Evolutionary conservation across 2,113 vertebrate species (phyloP), one percentile per base, ranked within the genome.

Genomic region (Ctenodactylus gundi): DNA sequence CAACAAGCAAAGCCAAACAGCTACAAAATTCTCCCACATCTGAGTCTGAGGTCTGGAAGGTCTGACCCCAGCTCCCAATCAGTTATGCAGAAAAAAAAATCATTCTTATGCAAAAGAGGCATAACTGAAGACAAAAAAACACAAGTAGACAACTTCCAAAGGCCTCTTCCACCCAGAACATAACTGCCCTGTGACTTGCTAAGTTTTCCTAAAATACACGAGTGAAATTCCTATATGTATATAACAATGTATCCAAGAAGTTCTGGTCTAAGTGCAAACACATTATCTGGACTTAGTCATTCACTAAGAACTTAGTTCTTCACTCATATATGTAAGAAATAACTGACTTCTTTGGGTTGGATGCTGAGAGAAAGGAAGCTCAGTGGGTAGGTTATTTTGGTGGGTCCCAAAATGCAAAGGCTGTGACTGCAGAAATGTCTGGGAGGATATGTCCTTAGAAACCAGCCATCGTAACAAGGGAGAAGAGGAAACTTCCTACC

Each of bases 1-100:
- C 95, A 95, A 96, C 34, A 94, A 96, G 94, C 41, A 94, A 91
- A 91, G 14, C 55, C 31, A 72, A 90, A 89, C n/a, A 60, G 73
- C 68, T 23, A 36, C 15, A 60, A 12, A 55, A 39, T 67, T 97
- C 86, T 73, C 67, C 96, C 68, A 62, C 53, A 85, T 96, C 39
- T 96, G 94, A 82, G 85, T 82, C 60, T 76, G 82, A 95, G 60
- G 2, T 55, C 89, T 72, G 36, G 85, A 96, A 84, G 82, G 88
- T 90, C 85, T 88, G 87, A 58, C 58, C 87, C 65, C 53, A 0
- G 0, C 17, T 78, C 29, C 55, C 39, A 34, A 57, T 46, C 29
- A 85, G 27, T 51, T 85, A 82, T 91, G 51, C 18, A 78, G 31
- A 0, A 46, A 88, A 0, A 82, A 80, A 31, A 14, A 0, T 68